Evolutionary conservation across 35 echinoderm and acorn worm genomes (phyloP).

Genomic region (Lytechinus pictus): DNA sequence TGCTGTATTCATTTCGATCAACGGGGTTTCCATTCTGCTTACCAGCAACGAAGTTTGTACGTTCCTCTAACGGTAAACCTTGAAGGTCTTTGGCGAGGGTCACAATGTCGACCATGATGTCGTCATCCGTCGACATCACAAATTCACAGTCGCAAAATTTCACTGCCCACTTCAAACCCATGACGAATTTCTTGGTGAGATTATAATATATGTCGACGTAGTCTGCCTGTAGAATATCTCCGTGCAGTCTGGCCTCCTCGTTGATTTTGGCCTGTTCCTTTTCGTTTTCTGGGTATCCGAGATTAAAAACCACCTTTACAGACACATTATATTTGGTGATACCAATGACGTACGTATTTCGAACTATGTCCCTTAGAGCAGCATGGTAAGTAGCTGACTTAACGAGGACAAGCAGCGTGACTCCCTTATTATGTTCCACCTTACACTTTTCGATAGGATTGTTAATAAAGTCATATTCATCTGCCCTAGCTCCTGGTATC

Average conservation of each 20-base stretch:
- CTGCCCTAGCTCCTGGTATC: too few relatives aligned
- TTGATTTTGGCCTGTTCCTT: background rate
- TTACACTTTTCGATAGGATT: too few relatives aligned
- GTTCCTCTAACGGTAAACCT: constrained; percentile 8
- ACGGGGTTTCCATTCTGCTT: background rate
- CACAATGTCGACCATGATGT: background rate
- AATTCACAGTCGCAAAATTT: constrained; percentile 67
- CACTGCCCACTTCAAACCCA: constrained; percentile 88
- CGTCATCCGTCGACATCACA: constrained; percentile 82
- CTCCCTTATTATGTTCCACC: too few relatives aligned
- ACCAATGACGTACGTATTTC: background rate
- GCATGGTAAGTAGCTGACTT: too few relatives aligned
- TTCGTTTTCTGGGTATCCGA: background rate
- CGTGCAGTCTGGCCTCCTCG: constrained; percentile 45
- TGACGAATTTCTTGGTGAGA: constrained; percentile 76
- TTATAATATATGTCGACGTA: constrained; percentile 84
- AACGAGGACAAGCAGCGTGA: too few relatives aligned
- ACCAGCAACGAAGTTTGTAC: background rate
- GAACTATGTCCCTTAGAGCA: background rate
- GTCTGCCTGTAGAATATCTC: constrained; percentile 81
- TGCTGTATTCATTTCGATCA: background rate
- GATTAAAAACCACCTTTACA: background rate
- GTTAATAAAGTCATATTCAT: too few relatives aligned
- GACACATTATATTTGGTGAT: background rate
- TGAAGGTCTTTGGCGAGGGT: background rate